Base-by-base conservation (phyloP, 2,888 invertebrate genomes). In the Agriopis marginaria region DNA sequence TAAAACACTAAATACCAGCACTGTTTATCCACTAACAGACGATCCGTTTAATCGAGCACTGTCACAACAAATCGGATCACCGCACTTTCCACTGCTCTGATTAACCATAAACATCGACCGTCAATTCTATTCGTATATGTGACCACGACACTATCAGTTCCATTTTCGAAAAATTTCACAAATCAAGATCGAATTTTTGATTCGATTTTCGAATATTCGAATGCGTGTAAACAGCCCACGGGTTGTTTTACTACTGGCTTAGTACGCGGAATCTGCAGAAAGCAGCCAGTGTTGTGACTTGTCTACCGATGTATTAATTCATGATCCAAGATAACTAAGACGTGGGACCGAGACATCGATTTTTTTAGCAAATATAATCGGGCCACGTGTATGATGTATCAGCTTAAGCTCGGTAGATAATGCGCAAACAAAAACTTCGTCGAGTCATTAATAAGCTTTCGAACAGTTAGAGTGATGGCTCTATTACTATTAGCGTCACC, bases 221-320 rank as follows among this genome's bases (percentile, higher is more conserved):
- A 83, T 70, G 84, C 92, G 92, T 92, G 91, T 85, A 84, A 82
- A 71, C 91, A 75, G 82, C 76, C 73, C 90, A 87, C 87, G 82
- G 78, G 88, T 85, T 86, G 86, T 85, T 80, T 80, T 80, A 86
- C 83, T 87, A 92, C 92, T 92, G 90, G 82, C 81, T 79, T 77
- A 79, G 80, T 80, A 79, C 77, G 76, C 75, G 77, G 78, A 77
- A 81, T 82, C 66, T 63, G 78, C 77, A 78, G 80, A 80, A 79
- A 78, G 75, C 77, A 77, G 81, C 81, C 77, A 77, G 80, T 76
- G 84, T 83, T 76, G 81, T 72, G 72, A 70, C 77, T 77, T 77
- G 79, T 50, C 49, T 60, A 51, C 72, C 79, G 66, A 65, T 81
- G 85, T 86, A 86, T 89, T 87, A 88, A 89, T 88, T 88, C 87